Base-by-base conservation (phyloP, 2,888 invertebrate species). In the Blastobasis lacticolella region DNA sequence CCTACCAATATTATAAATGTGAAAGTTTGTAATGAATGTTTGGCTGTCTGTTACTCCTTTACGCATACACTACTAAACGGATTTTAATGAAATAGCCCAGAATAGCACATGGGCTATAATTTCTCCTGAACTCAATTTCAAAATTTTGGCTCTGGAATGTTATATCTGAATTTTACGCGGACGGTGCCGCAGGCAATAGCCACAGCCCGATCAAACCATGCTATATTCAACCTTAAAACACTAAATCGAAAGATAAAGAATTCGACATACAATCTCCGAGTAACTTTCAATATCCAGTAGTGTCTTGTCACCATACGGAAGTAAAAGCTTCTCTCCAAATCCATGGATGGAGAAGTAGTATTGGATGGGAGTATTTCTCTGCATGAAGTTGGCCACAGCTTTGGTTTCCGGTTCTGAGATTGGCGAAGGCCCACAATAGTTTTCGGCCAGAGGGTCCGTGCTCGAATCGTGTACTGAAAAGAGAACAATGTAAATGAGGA, bases 261-360 rank as follows among this genome's bases (percentile, higher is more conserved):
- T 3, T 40, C 2, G 6, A 44, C 50, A 37, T 60, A 84, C 86
- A 76, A 78, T 74, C 60, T 83, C 81, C 6, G 59, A 56, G 57
- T 83, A 90, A 60, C 91, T 91, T 0, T 69, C 78, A 0, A 89
- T 64, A 49, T 83, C 80, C 7, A 74, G 77, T 0, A 78, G 69
- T 0, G 74, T 40, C 9, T 42, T 72, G 48, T 90, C 89, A 1
- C 89, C 88, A 57, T 86, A 91, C 0, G 92, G 92, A 44, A 91
- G 80, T 5, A 92, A 74, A 36, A 92, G 67, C 45, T 79, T 86
- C 61, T 93, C 92, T 0, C 92, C 91, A 57, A 91, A 93, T 0
- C 91, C 88, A 62, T 93, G 93, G 49, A 92, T 82, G 0, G 91
- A 82, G 43, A 94, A 78, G 69, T 92, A 94, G 43, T 89, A 90